Base-by-base conservation (phyloP, 2,797 vertebrate species). In the Dryobates pubescens region DNA sequence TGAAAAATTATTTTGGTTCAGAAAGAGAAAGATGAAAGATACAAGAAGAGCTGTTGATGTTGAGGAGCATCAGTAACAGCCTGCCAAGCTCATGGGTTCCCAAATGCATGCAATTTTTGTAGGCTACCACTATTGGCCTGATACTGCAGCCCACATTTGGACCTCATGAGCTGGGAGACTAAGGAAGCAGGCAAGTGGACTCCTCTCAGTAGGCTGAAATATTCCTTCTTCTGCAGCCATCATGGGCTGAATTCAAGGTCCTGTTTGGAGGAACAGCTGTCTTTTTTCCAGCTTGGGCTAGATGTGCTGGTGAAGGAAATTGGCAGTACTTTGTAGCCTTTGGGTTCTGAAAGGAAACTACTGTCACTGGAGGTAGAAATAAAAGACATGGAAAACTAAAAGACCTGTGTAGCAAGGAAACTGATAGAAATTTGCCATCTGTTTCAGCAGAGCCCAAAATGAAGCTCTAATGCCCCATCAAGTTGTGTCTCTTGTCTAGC, bases 81-180 rank as follows among this genome's bases (percentile, higher is more conserved):
- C 8, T 79, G 43, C 4, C 10, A 9, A 36, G 17, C 1, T 26
- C 1, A 4, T 27, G 65, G 58, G 24, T 8, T 89, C 19, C n/a
- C 16, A 16, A 69, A 47, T n/a, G 6, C 71, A 32, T 36, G 17
- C 26, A 30, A 1, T 70, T 82, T 77, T 83, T 81, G 17, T 73
- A 18, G 1, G 2, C 27, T 70, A 20, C 38, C 22, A 13, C 65
- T 63, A 36, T 56, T 74, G n/a, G 27, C 45, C 27, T 72, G 56
- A 18, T 59, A 62, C 26, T 0, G 1, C 29, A 73, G 34, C 27
- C 43, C 8, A 2, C 0, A 0, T 70, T 75, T 65, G 36, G 17
- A 7, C 36, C 10, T 82, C 20, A 4, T 16, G 67, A 76, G 7
- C 27, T 76, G n/a, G 54, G 22, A 53, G 19, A 72, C 51, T 41